Evolutionary conservation across 2,797 vertebrate genomes (phyloP), one percentile per base, ranked within the genome.

Genomic region (Alexandromys oeconomus): DNA sequence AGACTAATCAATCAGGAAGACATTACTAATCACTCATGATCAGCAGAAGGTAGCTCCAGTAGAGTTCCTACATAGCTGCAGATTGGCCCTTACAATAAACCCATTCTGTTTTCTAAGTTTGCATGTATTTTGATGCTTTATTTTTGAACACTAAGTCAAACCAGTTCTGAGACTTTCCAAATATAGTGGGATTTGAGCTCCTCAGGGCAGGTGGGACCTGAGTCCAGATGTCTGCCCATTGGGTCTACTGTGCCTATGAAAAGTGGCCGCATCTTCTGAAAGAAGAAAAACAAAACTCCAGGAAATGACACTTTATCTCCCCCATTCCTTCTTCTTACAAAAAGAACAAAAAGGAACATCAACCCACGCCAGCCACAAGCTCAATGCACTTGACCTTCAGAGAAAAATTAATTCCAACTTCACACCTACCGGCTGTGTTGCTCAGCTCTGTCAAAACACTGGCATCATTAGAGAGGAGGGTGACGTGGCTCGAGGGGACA

Each of bases 331-430:
- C 37, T 37, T 61, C 40, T 91, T 89, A 40, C 63, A 89, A 78
- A 91, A 92, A 93, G 63, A 8, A 57, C 51, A 54, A 54, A 76
- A 67, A 77, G 40, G n/a, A 93, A 85, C 51, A 93, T n/a, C 25
- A 65, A 43, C 25, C 17, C 13, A 25, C 95, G 91, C 94, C 97
- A 98, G 97, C 96, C 92, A 96, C 97, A 97, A 97, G 97, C 98
- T 98, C 98, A 98, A 98, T 97, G 97, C 98, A 97, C 97, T 98
- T 98, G 98, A 98, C 98, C 98, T 98, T 98, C 98, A 63, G 97
- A 98, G 84, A 98, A 98, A 98, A 98, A 99, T 99, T 98, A 98
- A 98, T 98, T 98, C 98, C 97, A 98, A 98, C 97, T 98, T 99
- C 98, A 97, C 98, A 98, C 98, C 87, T 98, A 98, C 98, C 89